phyloP scores from a whole-genome alignment of 2,888 invertebrate genomes.

The Drosophila neonasuta region DNA sequence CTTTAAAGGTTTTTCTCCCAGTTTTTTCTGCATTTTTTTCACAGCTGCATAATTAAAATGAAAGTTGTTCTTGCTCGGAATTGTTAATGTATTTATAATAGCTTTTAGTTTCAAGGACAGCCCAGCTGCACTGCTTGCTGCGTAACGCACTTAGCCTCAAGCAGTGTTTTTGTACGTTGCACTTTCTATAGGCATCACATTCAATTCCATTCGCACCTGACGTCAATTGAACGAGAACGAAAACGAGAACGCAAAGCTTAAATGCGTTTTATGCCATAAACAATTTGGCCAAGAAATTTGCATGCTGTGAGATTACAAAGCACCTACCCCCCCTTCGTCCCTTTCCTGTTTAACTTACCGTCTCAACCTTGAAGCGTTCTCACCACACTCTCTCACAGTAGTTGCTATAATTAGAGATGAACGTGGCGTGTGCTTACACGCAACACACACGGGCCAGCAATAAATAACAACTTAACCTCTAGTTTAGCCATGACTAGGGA shows the following conservation, averaged over 20 bases:
- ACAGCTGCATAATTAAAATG: neutral
- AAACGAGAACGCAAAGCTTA: neutral
- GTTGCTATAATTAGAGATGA: constrained; percentile 27
- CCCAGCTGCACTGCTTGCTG: constrained; percentile 5
- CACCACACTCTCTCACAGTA: constrained; percentile 1
- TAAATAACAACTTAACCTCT: constrained; percentile 9
- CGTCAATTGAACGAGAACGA: constrained; percentile 12
- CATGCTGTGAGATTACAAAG: constrained; percentile 18
- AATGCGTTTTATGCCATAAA: constrained; percentile 10
- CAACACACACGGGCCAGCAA: neutral
- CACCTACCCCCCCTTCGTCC: neutral
- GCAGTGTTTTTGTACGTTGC: neutral
- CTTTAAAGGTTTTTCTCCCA: neutral
- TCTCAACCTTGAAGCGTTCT: constrained; percentile 14
- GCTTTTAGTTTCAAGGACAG: neutral
- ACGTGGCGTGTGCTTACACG: constrained; percentile 4
- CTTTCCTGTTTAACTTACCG: neutral
- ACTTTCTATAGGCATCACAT: neutral
- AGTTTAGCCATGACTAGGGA: constrained; percentile 1
- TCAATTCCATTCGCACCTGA: constrained; percentile 8
- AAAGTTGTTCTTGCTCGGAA: neutral
- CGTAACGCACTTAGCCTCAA: constrained; percentile 1
- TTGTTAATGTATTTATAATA: neutral
- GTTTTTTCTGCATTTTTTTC: neutral
- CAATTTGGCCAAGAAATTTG: constrained; percentile 24